Evolutionary conservation across 2,888 invertebrate genomes (phyloP).

Genomic region (Dichetophora obliterata): DNA sequence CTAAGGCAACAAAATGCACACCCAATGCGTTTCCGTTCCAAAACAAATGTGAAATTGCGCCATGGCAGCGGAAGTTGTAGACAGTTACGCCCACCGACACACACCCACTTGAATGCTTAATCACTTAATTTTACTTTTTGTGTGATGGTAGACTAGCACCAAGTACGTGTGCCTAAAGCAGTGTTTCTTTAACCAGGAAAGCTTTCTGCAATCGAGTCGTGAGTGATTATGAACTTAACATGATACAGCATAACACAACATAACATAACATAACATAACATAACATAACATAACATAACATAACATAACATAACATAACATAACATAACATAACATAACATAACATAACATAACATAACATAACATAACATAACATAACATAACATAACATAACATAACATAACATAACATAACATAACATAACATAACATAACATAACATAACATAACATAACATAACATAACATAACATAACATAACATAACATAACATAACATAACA

Average conservation of each 20-base stretch:
- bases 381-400: conserved; percentile 27
- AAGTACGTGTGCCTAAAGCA: conserved; percentile 6
- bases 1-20: too few relatives aligned
- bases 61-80: too few relatives aligned
- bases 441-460: conserved; percentile 16
- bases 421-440: conserved; percentile 18
- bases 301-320: conserved; percentile 25
- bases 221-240: neutral
- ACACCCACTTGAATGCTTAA: too few relatives aligned
- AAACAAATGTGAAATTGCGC: too few relatives aligned
- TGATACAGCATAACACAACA: conserved; percentile 10
- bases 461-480: conserved; percentile 21
- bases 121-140: neutral
- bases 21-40: too few relatives aligned
- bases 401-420: conserved; percentile 21
- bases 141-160: neutral
- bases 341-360: conserved; percentile 24
- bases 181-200: too few relatives aligned
- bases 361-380: conserved; percentile 24
- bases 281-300: conserved; percentile 26
- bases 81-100: too few relatives aligned
- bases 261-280: conserved; percentile 22
- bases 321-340: conserved; percentile 26
- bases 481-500: conserved; percentile 26
- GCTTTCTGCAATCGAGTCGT: too few relatives aligned